Percentiles rank a stretch among this genome's conserved stretches.
phyloP scores from a whole-genome alignment of 1,140 invertebrate species.

The Drosophila busckii region DNA sequence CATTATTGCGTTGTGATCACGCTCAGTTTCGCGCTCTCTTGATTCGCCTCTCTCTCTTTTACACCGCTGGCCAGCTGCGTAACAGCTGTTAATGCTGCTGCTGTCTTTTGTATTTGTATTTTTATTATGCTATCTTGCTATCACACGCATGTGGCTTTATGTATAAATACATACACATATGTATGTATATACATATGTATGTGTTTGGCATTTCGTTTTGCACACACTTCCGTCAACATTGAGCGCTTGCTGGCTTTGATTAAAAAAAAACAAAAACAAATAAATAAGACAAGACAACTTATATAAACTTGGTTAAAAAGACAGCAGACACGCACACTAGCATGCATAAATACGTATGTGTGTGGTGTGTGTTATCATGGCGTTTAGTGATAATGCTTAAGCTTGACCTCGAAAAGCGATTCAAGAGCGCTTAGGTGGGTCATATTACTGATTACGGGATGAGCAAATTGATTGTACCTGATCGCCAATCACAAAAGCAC shows the following conservation, averaged over 20 bases:
- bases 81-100: not conserved
- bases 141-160: conserved; percentile 24
- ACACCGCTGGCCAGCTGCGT: conserved; percentile 25
- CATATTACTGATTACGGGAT: conserved; percentile 14
- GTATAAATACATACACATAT: not conserved
- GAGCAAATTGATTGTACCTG: conserved; percentile 20
- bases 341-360: not conserved
- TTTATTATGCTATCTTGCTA: conserved; percentile 7
- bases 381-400: conserved; percentile 19
- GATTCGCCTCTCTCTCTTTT: not conserved
- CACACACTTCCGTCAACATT: conserved; percentile 34
- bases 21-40: not conserved
- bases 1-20: not conserved
- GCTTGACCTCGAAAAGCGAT: conserved; percentile 30
- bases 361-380: conserved; percentile 18
- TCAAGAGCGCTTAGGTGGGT: conserved; percentile 12
- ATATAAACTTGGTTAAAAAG: conserved; percentile 14
- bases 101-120: not conserved
- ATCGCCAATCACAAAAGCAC: conserved; percentile 28
- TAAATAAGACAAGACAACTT: no score
- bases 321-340: not conserved
- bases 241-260: conserved; percentile 5
- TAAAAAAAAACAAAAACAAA: conserved; percentile 22
- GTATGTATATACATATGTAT: conserved; percentile 1
- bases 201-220: conserved; percentile 9